Evolutionary conservation across 2,797 vertebrate genomes (phyloP).

Genomic region (Poeciliopsis gracilis): DNA sequence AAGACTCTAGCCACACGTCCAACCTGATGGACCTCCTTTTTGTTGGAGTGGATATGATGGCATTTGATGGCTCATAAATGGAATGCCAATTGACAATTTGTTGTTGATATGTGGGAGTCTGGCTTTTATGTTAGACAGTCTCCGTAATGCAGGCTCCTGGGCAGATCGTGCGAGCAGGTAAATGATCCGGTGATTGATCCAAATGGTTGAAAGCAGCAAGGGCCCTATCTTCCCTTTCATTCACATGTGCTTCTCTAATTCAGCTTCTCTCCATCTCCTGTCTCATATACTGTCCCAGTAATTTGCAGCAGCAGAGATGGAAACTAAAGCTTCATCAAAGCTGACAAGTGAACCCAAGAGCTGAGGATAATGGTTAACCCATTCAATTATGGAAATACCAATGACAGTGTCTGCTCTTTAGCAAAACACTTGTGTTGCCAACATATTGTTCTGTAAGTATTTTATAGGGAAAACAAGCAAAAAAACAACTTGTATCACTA

Average conservation of each 20-base stretch:
- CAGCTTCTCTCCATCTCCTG: conserved; percentile 48
- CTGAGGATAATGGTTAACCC: conserved; percentile 83
- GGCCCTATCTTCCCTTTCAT: conserved; percentile 70
- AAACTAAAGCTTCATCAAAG: conserved; percentile 90
- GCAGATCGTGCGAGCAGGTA: conserved; percentile 90
- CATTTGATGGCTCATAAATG: conserved; percentile 95
- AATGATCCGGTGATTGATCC: conserved; percentile 90
- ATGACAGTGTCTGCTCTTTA: conserved; percentile 58
- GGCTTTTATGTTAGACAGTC: conserved; percentile 83
- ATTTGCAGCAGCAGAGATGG: conserved; percentile 86
- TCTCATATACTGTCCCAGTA: conserved; percentile 66
- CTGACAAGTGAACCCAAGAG: conserved; percentile 91
- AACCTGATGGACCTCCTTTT: conserved; percentile 85
- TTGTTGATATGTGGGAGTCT: conserved; percentile 87
- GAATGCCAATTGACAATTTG: conserved; percentile 96
- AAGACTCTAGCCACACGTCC: conserved; percentile 87
- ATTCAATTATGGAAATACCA: conserved; percentile 85
- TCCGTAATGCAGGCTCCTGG: conserved; percentile 81
- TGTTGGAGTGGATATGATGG: conserved; percentile 88
- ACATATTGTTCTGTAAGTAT: conserved; percentile 54
- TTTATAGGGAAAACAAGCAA: conserved; percentile 36
- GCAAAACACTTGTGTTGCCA: conserved; percentile 44
- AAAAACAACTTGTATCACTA: neutral
- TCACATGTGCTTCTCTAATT: conserved; percentile 61
- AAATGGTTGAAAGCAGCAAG: conserved; percentile 84